Evolutionary conservation across 1,140 invertebrate genomes (phyloP), one percentile per base, ranked within the genome.

Genomic region (Leucophenga varia): DNA sequence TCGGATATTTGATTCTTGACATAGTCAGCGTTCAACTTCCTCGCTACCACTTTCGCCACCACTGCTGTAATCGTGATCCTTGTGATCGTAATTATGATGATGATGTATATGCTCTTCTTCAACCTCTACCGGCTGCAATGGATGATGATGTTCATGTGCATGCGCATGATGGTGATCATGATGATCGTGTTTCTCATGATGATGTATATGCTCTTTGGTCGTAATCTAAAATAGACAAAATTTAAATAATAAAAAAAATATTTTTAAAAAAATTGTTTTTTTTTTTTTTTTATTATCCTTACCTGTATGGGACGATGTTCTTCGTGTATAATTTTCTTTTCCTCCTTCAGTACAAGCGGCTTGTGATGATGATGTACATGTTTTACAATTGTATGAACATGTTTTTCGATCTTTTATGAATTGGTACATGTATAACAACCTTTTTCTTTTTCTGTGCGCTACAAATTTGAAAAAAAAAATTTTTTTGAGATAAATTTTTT

Each of bases 331-430:
- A 74, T 60, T 38, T 71, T 72, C 44, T 72, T 69, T 40, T 74
- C 69, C 59, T 74, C 72, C 45, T 74, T 74, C 12, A 72, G 58
- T 12, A 74, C 64, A 45, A 72, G 61, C 6, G 72, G 72, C 50
- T 72, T 74, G 52, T 74, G 72, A 47, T 74, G 72, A 52, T 74
- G 72, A 52, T 74, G 72, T 9, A 74, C 57, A 31, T 72, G 67
- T 44, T 74, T 74, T 7, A 72, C 54, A 16, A 74, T 49, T 3
- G 72, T 74, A 21, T 74, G 72, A 3, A 64, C 59, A 47, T 74
- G 72, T 47, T 74, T 72, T 45, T 74, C 72, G 13, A 74, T 68
- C 48, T 72, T 72, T 71, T 70, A 43, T 74, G 69, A 18, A 74
- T 44, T 28, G 72, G 72, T 37, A 74, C 69, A 52, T 74, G 72